A percentile compares a stretch with the other conserved stretches of the same genome.
Conservation (phyloP, 1,140 invertebrate genomes). For the Cheumatopsyche charites region DNA sequence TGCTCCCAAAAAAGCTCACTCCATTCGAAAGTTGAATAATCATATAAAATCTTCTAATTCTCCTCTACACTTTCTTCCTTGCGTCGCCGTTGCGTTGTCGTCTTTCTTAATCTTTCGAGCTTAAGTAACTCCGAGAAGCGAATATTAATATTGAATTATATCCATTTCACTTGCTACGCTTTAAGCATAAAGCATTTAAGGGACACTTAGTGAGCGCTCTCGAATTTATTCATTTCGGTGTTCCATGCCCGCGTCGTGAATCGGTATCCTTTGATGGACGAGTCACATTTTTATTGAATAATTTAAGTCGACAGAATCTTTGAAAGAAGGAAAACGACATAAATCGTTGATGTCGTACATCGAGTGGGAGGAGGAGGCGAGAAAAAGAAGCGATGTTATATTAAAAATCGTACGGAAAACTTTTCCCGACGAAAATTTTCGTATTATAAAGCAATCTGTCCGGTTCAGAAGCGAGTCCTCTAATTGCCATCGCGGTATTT, state of each 20-base stretch:
- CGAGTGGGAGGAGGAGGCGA: too few species aligned
- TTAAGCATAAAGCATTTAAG: conserved; percentile 38
- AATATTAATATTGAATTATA: conserved; percentile 41
- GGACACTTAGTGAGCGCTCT: conserved; percentile 30
- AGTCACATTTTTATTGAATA: conserved; percentile 30
- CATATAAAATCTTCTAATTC: conserved; percentile 38
- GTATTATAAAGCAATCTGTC: not conserved
- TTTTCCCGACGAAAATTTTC: not conserved
- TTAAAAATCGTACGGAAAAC: not conserved
- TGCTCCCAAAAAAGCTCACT: conserved; percentile 24
- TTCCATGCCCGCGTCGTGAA: not conserved
- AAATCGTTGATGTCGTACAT: not conserved
- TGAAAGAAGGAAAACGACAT: conserved; percentile 4
- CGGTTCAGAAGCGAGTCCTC: not conserved
- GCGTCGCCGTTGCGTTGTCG: conserved; percentile 3
- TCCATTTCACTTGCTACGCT: conserved; percentile 38
- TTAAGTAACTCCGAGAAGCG: conserved; percentile 38
- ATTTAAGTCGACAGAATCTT: conserved; percentile 8
- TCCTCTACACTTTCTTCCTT: not conserved
- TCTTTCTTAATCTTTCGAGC: conserved; percentile 37
- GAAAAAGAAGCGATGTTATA: not conserved
- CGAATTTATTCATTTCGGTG: conserved; percentile 26
- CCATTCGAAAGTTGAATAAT: conserved; percentile 38
- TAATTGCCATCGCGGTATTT: too few species aligned
- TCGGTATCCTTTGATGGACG: conserved; percentile 13